phyloP scores from a whole-genome alignment of 2,797 vertebrate genomes.

The Chaunax sp. region DNA sequence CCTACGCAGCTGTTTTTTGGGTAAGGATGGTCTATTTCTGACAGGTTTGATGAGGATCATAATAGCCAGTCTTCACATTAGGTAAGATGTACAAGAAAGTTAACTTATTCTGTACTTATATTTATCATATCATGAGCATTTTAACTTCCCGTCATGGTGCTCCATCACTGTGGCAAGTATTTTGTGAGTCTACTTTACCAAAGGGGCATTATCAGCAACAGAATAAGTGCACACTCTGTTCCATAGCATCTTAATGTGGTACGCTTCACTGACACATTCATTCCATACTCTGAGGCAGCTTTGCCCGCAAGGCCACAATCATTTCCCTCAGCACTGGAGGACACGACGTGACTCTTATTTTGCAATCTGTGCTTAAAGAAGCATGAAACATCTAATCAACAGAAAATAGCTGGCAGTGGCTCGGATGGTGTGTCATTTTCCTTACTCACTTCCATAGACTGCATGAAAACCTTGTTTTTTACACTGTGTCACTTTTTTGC shows the following conservation, averaged over 20 bases:
- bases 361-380: constrained; percentile 81
- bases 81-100: constrained; percentile 16
- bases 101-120: constrained; percentile 16
- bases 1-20: no score
- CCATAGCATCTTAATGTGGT: constrained; percentile 68
- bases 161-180: constrained; percentile 31
- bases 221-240: constrained; percentile 61
- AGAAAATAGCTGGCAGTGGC: constrained; percentile 66
- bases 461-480: constrained; percentile 53
- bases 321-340: constrained; percentile 69
- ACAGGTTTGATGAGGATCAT: constrained; percentile 2
- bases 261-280: constrained; percentile 72
- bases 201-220: constrained; percentile 59
- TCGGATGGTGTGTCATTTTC: constrained; percentile 44
- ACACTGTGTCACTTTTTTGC: constrained; percentile 30
- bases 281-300: constrained; percentile 65
- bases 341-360: constrained; percentile 72
- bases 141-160: constrained; percentile 32
- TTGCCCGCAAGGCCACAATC: constrained; percentile 73
- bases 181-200: constrained; percentile 52
- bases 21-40: not conserved
- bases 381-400: constrained; percentile 80
- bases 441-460: constrained; percentile 29
- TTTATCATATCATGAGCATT: constrained; percentile 34
- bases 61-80: not conserved